These are phyloP conservation scores for Drosophila merina DNA, from an alignment of 2,888 invertebrate species.

Conservation along the genomic window DNA sequence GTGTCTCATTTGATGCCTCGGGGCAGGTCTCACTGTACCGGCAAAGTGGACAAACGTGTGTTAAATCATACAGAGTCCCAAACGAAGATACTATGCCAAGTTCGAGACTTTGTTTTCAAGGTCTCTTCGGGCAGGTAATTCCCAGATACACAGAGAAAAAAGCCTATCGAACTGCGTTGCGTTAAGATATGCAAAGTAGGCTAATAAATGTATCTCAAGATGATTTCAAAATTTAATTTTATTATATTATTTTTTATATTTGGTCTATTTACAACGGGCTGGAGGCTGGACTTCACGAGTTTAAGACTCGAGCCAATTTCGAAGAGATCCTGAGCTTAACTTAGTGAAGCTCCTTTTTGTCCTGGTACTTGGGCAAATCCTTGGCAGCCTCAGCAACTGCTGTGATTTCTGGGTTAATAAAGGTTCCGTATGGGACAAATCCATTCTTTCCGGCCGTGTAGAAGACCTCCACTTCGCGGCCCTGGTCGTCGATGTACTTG, in stretches of 20 bases:
- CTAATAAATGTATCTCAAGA: background rate
- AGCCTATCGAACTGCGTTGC: too few species aligned
- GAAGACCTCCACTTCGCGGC: constrained; percentile 79
- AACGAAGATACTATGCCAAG: constrained; percentile 24
- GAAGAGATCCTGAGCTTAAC: constrained; percentile 16
- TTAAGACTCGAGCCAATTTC: background rate
- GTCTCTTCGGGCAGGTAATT: constrained; percentile 47
- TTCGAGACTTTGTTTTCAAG: constrained; percentile 47
- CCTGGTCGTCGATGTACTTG: constrained; percentile 78
- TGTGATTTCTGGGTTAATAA: constrained; percentile 79
- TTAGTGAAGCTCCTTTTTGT: constrained; percentile 9
- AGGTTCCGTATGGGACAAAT: constrained; percentile 80
- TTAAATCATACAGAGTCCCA: constrained; percentile 22
- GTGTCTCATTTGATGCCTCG: constrained; percentile 11
- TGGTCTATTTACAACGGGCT: constrained; percentile 25
- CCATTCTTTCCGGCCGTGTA: constrained; percentile 83
- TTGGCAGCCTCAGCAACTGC: constrained; percentile 80
- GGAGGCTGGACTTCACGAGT: constrained; percentile 16
- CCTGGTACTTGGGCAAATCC: constrained; percentile 67
- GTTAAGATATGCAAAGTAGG: background rate
- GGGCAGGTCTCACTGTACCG: constrained; percentile 23
- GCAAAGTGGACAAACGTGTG: constrained; percentile 40
- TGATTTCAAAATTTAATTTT: background rate
- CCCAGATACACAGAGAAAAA: background rate
- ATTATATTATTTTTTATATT: constrained; percentile 14